These are phyloP conservation scores for Tachuris rubrigastra DNA, from an alignment of 2,113 vertebrate genomes.

Conservation along the genomic window DNA sequence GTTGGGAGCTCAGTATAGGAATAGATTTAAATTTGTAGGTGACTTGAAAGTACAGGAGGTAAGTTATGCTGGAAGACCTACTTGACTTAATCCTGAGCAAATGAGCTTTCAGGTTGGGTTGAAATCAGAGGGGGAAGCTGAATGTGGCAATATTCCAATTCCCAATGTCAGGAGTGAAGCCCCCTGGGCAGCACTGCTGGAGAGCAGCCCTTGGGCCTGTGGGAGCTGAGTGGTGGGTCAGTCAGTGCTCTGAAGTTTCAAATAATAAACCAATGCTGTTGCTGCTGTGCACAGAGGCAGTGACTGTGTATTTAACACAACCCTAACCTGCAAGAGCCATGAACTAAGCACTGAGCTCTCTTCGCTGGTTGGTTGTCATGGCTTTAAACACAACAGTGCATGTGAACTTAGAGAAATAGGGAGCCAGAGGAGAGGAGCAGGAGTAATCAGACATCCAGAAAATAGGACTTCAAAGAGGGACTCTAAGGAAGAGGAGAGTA, in stretches of 20 bases:
- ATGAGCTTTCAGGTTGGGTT: neutral
- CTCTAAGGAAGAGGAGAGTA: neutral
- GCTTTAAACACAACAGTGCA: neutral
- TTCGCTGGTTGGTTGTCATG: neutral
- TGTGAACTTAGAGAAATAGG: neutral
- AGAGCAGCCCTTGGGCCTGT: neutral
- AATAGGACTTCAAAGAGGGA: neutral
- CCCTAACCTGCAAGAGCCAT: neutral
- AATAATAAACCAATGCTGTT: neutral
- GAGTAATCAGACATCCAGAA: neutral
- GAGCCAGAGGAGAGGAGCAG: neutral
- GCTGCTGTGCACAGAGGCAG: neutral
- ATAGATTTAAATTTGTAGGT: neutral
- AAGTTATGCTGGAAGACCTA: neutral
- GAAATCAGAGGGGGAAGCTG: neutral
- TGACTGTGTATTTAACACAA: neutral
- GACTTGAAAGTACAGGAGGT: neutral
- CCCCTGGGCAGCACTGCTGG: neutral
- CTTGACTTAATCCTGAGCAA: neutral
- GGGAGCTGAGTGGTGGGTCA: accelerated
- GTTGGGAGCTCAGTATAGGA: neutral
- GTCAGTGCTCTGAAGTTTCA: neutral
- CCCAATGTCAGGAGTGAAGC: neutral
- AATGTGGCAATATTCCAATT: neutral
- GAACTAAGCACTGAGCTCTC: neutral